phyloP scores from a whole-genome alignment of 2,888 invertebrate species.

The Epistrophe eligans region DNA sequence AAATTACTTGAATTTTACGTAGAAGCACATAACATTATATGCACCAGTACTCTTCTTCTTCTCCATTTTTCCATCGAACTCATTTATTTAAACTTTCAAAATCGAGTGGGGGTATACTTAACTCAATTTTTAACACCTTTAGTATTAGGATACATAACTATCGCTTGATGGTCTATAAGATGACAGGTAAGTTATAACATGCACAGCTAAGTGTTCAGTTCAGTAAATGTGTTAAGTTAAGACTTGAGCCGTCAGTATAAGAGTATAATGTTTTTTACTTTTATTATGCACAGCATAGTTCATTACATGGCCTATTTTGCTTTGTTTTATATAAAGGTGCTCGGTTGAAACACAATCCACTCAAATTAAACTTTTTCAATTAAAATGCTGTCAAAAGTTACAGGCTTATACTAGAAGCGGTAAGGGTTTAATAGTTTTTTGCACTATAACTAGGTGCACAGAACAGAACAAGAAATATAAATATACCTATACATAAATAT shows the following conservation, averaged over 20 bases:
- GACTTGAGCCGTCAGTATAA: conserved; percentile 14
- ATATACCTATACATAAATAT: not conserved
- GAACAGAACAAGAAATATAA: not conserved
- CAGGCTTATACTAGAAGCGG: not conserved
- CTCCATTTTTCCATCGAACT: not conserved
- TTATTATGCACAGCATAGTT: not conserved
- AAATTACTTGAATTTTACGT: not conserved
- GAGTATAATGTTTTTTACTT: not conserved
- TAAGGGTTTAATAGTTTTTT: not conserved
- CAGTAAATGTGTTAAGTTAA: conserved; percentile 14
- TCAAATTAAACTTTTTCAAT: conserved; percentile 12
- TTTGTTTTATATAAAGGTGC: not conserved
- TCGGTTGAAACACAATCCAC: conserved; percentile 2
- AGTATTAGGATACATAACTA: not conserved
- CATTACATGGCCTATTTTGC: conserved; percentile 29
- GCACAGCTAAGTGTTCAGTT: not conserved
- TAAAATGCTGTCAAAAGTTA: conserved; percentile 27
- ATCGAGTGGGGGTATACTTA: conserved; percentile 4
- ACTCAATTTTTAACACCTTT: conserved; percentile 18
- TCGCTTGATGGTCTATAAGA: not conserved
- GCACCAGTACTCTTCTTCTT: not conserved
- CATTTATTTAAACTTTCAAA: not conserved
- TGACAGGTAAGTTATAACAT: not conserved
- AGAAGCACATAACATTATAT: not conserved
- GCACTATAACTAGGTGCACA: not conserved